phyloP scores from a whole-genome alignment of 2,113 vertebrate species.

The Mobula hypostoma region DNA sequence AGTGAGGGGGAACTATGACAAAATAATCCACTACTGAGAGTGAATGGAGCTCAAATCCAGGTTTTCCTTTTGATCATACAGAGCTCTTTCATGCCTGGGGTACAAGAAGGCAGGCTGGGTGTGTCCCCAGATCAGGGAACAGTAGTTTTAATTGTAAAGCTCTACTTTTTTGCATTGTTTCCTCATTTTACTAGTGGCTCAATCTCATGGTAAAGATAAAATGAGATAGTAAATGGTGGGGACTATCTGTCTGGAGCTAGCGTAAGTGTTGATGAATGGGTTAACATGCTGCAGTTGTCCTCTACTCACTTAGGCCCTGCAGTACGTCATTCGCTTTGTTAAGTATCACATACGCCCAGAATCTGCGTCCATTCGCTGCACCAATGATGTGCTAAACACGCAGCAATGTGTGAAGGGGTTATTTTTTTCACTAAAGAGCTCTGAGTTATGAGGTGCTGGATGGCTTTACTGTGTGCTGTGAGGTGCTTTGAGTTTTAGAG shows the following conservation, averaged over 20 bases:
- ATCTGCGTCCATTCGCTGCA: conserved; percentile 10
- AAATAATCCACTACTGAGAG: neutral
- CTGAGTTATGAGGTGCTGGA: conserved; percentile 27
- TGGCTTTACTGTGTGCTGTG: conserved; percentile 28
- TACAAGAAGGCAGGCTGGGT: neutral
- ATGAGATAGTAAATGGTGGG: neutral
- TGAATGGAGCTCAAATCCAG: neutral
- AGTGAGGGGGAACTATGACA: neutral
- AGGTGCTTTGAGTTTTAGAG: neutral
- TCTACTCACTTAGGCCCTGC: neutral
- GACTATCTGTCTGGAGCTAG: neutral
- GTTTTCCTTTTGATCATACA: neutral
- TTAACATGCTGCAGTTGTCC: neutral
- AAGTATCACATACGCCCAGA: conserved; percentile 16
- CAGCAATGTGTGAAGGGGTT: conserved; percentile 28
- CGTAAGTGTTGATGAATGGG: neutral
- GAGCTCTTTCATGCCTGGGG: neutral
- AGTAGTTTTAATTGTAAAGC: neutral
- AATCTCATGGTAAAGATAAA: neutral
- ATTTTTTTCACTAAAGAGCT: neutral
- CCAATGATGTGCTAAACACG: conserved; percentile 23
- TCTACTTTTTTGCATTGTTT: neutral
- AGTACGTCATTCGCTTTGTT: conserved; percentile 14
- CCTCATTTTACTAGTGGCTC: neutral
- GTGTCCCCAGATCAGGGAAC: neutral